phyloP scores from a whole-genome alignment of 2,113 vertebrate species.

The Thymallus thymallus region DNA sequence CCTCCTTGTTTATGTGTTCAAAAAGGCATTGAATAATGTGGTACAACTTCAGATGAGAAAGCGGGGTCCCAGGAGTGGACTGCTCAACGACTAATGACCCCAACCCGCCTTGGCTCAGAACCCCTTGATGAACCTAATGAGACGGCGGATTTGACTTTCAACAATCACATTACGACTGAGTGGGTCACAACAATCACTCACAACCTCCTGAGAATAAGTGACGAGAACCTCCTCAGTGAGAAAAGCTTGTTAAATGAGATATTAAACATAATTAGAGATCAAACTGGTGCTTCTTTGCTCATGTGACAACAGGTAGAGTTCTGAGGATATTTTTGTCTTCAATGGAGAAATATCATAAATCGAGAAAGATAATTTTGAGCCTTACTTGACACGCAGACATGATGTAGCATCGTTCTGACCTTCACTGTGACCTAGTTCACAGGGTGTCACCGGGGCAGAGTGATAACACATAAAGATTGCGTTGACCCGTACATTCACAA shows the following conservation, averaged over 20 bases:
- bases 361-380: neutral
- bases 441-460: neutral
- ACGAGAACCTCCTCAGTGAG: neutral
- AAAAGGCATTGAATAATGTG: conserved; percentile 37
- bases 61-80: conserved; percentile 7
- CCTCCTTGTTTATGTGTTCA: conserved; percentile 42
- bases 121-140: conserved; percentile 6
- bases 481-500: neutral
- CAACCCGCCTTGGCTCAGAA: neutral
- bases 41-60: conserved; percentile 28
- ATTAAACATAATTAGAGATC: neutral
- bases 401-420: neutral
- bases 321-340: no score
- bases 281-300: no score
- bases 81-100: conserved; percentile 8
- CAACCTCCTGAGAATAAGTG: neutral
- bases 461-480: conserved; percentile 4
- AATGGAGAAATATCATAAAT: no score
- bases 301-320: no score
- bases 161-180: neutral
- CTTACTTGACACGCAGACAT: neutral
- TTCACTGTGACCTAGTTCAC: neutral
- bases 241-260: neutral
- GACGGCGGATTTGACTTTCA: neutral
- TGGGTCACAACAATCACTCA: neutral